These are phyloP conservation scores for Syrmaticus mikado DNA, from an alignment of 2,113 vertebrate species.

Conservation along the genomic window DNA sequence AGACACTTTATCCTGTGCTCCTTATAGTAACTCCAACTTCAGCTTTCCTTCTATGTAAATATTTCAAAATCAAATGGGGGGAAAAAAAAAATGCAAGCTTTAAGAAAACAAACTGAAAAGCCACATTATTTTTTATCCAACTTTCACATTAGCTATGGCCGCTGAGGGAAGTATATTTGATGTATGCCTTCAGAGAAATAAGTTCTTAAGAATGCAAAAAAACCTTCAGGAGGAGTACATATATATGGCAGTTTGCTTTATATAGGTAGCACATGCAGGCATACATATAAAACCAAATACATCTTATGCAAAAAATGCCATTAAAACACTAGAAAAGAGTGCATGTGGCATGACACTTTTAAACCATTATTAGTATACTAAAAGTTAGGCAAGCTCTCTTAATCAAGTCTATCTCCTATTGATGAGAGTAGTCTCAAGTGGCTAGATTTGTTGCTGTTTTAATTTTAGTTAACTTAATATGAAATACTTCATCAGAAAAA, in stretches of 20 bases:
- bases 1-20: conserved; percentile 14
- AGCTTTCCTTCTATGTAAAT: conserved; percentile 24
- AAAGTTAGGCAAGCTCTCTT: not conserved
- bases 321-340: not conserved
- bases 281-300: not conserved
- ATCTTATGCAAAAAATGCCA: not conserved
- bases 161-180: not conserved
- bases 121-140: not conserved
- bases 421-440: not conserved
- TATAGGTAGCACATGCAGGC: not conserved
- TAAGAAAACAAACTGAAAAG: conserved; percentile 7
- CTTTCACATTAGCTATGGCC: not conserved
- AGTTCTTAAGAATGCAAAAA: conserved; percentile 19
- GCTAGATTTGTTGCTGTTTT: not conserved
- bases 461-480: not conserved
- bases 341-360: not conserved
- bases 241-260: not conserved
- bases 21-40: not conserved
- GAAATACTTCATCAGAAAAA: not conserved
- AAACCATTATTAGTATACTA: not conserved
- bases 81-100: conserved; percentile 11
- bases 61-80: not conserved
- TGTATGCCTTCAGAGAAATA: not conserved
- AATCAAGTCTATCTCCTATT: not conserved
- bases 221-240: not conserved